These are phyloP conservation scores for Monochamus alternatus DNA, from an alignment of 2,888 invertebrate species.

Conservation along the genomic window DNA sequence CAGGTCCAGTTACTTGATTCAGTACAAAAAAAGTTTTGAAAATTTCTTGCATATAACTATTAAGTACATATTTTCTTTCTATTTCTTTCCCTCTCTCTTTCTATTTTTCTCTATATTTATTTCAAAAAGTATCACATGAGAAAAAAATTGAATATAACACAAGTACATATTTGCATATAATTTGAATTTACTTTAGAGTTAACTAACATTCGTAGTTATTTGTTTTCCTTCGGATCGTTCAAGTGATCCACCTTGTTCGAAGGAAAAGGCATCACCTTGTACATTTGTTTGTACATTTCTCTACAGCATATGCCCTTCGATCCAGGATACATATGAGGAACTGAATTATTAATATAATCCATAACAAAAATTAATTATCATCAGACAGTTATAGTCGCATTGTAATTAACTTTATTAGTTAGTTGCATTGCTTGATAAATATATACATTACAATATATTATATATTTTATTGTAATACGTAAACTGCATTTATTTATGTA, in stretches of 20 bases:
- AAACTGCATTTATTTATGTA: not conserved
- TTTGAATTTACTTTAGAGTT: no score
- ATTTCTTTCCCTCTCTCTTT: no score
- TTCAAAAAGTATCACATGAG: no score
- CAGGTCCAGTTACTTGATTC: no score
- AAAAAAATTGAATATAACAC: no score
- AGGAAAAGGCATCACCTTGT: conserved; percentile 24
- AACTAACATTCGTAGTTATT: no score
- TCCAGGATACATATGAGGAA: conserved; percentile 30
- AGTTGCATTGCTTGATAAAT: conserved; percentile 16
- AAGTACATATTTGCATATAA: no score
- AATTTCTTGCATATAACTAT: no score
- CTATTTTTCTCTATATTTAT: no score
- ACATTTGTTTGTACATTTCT: conserved; percentile 6
- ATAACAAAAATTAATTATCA: conserved; percentile 36
- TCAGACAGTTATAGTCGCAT: conserved; percentile 20
- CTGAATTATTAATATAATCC: conserved; percentile 23
- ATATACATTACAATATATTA: conserved; percentile 22
- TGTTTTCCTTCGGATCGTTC: no score
- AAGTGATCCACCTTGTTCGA: not conserved
- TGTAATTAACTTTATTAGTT: conserved; percentile 21
- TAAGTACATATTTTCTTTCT: no score
- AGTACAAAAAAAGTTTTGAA: no score
- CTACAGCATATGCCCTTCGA: conserved; percentile 23
- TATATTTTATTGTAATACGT: conserved; percentile 17